Percentiles rank a stretch among this genome's conserved stretches.
phyloP scores from a whole-genome alignment of 2,797 vertebrate genomes.

The Clarias platycephalus region DNA sequence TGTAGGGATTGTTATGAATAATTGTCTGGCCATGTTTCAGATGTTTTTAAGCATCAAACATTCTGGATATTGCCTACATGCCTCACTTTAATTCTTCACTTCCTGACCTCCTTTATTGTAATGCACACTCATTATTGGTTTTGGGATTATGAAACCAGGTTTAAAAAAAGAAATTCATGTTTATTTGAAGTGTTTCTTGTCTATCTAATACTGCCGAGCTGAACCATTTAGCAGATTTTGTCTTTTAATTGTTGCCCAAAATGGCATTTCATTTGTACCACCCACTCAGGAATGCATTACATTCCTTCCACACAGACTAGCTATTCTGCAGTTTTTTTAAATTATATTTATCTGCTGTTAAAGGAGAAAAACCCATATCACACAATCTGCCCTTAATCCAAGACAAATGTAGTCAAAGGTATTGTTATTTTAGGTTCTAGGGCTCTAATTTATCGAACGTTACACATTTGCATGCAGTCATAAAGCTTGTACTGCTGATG shows the following conservation, averaged over 20 bases:
- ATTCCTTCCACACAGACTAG: constrained; percentile 38
- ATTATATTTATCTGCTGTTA: background rate
- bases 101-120: background rate
- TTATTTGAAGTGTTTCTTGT: background rate
- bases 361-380: background rate
- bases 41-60: background rate
- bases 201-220: background rate
- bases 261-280: constrained; percentile 2
- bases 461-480: background rate
- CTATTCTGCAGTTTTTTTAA: background rate
- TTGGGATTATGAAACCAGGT: background rate
- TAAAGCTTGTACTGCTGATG: background rate
- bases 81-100: background rate
- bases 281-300: constrained; percentile 19
- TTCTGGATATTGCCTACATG: background rate
- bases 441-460: background rate
- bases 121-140: background rate
- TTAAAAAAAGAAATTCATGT: background rate
- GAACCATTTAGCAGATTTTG: constrained; percentile 2
- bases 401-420: background rate
- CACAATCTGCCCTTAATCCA: background rate
- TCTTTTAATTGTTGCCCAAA: constrained; percentile 1
- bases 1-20: background rate
- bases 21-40: background rate
- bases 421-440: background rate